Conservation (phyloP, 2,888 invertebrate genomes). For the Sesia bembeciformis region DNA sequence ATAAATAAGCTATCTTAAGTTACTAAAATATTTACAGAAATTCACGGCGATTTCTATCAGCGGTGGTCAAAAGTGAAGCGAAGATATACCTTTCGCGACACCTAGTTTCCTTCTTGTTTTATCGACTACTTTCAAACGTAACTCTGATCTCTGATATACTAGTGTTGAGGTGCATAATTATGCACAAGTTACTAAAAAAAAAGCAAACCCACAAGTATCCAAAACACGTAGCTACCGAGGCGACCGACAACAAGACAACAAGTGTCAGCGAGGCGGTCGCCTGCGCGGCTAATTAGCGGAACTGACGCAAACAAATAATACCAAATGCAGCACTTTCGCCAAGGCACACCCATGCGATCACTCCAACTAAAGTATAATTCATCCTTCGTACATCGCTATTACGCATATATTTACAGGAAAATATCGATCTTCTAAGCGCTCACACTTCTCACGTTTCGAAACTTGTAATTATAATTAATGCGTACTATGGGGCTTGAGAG, state of each 20-base stretch:
- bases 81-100: no score
- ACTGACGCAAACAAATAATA: slow-evolving; percentile 44
- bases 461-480: not conserved
- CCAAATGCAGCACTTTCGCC: slow-evolving; percentile 27
- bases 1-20: slow-evolving; percentile 56
- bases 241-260: slow-evolving; percentile 17
- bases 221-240: slow-evolving; percentile 23
- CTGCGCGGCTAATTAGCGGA: slow-evolving; percentile 38
- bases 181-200: slow-evolving; percentile 38
- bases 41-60: slow-evolving; percentile 30
- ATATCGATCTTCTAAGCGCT: slow-evolving; percentile 9
- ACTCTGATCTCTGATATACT: not conserved
- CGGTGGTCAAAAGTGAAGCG: not conserved
- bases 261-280: slow-evolving; percentile 24
- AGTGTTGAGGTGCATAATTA: slow-evolving; percentile 21
- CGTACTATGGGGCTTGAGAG: slow-evolving; percentile 42
- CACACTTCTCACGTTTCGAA: not conserved
- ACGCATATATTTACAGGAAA: slow-evolving; percentile 40
- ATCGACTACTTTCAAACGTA: no score
- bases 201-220: slow-evolving; percentile 34
- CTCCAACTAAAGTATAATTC: slow-evolving; percentile 13
- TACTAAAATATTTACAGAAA: slow-evolving; percentile 59
- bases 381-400: slow-evolving; percentile 15
- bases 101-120: no score
- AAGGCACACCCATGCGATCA: slow-evolving; percentile 18